Base-by-base conservation (phyloP, 2,113 vertebrate species). In the Podilymbus podiceps region DNA sequence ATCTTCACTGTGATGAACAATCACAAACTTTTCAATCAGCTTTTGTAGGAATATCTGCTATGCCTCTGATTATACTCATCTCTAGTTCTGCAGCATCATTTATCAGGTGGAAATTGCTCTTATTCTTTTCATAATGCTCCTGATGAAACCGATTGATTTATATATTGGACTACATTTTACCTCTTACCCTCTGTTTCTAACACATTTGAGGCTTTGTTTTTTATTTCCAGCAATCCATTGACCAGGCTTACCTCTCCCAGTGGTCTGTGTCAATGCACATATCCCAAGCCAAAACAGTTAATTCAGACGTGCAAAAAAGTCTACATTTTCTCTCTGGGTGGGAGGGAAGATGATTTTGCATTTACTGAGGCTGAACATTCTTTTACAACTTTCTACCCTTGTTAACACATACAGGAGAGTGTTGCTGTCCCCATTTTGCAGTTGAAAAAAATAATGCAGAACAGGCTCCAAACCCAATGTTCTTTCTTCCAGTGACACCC, bases 381-480 rank as follows among this genome's bases (percentile, higher is more conserved):
- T 84, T 71, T 44, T 47, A 6, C 46, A 84, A 20, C 30, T 55
- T 84, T 66, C 46, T 35, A 77, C 20, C 50, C 44, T 20, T 49
- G 38, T 47, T 24, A 88, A 59, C 1, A 3, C 15, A 12, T 11
- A 6, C 23, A 80, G 67, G 50, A 50, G 15, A 22, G 27, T 22
- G 28, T 2, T 63, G 9, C 64, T 49, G 40, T 71, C 52, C 52
- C 59, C 52, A 28, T 66, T 89, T 69, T 56, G 63, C 16, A 31
- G 33, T 33, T 31, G 72, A 79, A 78, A 78, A 95, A 89, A 89
- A 28, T 35, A 90, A 81, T 14, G 49, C 79, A 88, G 68, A 81
- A 60, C 0, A 75, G 47, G 33, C 46, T 88, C 55, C 35, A 85
- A 74, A 63, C 2, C 27, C 79, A 77, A 33, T 40, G 28, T 74